Evolutionary conservation across 2,888 invertebrate species (phyloP), one percentile per base, ranked within the genome.

Genomic region (Anthophora plumipes): DNA sequence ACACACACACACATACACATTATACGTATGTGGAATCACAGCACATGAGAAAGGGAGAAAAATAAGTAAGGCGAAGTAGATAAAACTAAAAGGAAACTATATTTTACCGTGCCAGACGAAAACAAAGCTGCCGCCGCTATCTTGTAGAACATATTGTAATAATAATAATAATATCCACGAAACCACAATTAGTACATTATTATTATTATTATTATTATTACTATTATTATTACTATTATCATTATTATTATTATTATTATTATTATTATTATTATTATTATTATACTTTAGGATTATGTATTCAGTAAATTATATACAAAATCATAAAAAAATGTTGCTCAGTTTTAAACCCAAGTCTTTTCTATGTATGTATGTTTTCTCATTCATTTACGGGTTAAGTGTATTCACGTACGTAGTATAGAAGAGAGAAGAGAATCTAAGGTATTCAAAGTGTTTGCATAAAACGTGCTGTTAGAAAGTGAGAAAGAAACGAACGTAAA

Each of bases 251-350:
- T 20, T 20, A 39, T 59, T 59, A 46, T 48, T 64, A 43, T 20
- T 48, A 63, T 48, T 31, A 63, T 79, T 64, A 80, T 67, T 41
- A 52, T 66, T 66, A 48, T 41, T 43, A 68, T 46, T 48, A 69
- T 77, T 66, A 81, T 76, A 83, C 85, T 87, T 88, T 88, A 89
- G 85, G 71, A 90, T 85, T 90, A 86, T 90, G 88, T 91, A 91
- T 85, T 88, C 88, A 89, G 89, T 91, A 91, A 91, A 91, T 91
- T 91, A 90, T 90, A 85, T 90, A 89, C 84, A 88, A 90, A 89
- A 88, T 52, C 55, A 86, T 76, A 66, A 67, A 22, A n/a, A 43
- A 50, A 48, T 75, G 57, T 75, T 63, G 20, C 25, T 39, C 14
- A 46, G 31, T 55, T 66, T 70, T 41, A 1, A 46, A 48, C 76